phyloP scores from a whole-genome alignment of 2,888 invertebrate species.

The Adela reaumurella region DNA sequence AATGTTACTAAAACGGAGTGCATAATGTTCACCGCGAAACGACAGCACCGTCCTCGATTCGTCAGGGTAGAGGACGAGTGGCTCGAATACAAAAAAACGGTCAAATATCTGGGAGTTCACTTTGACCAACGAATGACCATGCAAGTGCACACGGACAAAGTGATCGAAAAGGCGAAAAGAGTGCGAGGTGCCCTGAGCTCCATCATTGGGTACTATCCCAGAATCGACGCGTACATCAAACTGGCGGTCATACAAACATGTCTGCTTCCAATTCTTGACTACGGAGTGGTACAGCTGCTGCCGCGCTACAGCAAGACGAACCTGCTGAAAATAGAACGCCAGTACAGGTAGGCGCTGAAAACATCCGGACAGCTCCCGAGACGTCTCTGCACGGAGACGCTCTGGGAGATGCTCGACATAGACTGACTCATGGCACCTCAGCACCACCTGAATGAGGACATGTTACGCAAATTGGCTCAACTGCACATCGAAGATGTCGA shows the following conservation, averaged over 20 bases:
- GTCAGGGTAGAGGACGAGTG: background rate
- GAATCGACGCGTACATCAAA: too few relatives aligned
- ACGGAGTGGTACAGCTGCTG: too few relatives aligned
- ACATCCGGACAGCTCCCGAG: too few relatives aligned
- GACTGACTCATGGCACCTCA: constrained; percentile 1
- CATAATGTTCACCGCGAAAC: background rate
- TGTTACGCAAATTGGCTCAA: background rate
- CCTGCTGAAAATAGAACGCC: too few relatives aligned
- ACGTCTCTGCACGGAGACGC: too few relatives aligned
- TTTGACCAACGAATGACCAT: background rate
- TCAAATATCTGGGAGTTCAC: background rate
- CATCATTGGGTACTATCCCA: background rate
- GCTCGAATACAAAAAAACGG: background rate
- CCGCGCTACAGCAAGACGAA: too few relatives aligned
- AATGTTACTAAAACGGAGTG: background rate
- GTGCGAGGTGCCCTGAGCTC: background rate
- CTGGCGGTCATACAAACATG: too few relatives aligned
- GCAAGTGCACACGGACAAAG: too few relatives aligned
- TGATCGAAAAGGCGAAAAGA: background rate
- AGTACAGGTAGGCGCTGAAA: too few relatives aligned
- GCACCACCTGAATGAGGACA: background rate
- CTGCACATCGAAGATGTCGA: background rate
- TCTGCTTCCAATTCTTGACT: too few relatives aligned
- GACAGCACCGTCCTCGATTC: too few relatives aligned
- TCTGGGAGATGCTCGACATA: too few relatives aligned